Base-by-base conservation (phyloP, 2,113 vertebrate species). In the Sinocyclocheilus rhinocerous region DNA sequence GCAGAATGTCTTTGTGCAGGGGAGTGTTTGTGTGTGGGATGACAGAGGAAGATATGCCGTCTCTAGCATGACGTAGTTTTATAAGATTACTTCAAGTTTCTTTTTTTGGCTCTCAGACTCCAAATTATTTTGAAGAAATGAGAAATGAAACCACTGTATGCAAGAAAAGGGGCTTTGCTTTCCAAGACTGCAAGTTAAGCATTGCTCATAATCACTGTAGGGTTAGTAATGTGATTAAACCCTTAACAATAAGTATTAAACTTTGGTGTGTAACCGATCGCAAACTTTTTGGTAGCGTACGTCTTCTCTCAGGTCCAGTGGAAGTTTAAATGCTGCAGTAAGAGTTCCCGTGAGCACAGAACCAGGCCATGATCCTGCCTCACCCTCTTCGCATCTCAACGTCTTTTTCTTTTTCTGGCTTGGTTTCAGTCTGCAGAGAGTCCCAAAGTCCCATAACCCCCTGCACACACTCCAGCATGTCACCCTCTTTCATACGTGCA, bases 1-100 rank as follows among this genome's bases (percentile, higher is more conserved):
- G 88, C 93, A 89, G 75, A 86, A 89, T 81, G 59, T 90, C 77
- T 89, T 85, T 92, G 48, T 50, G 48, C 48, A 4, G 12, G 10
- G 12, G 12, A 50, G 48, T 50, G 48, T 50, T 50, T 50, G 48
- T 86, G 65, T 42, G 55, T 63, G 82, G 7, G 39, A n/a, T 12
- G n/a, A 24, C 72, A 52, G 52, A 77, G 65, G 15, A 59, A 42
- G 10, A 39, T 33, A 73, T 11, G 76, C 4, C n/a, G 50, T 13
- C 3, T 4, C 45, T 48, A 76, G 73, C 22, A 50, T 36, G 45
- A 48, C 45, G 11, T 3, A 48, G 45, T 12, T 48, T 48, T 12
- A 48, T 48, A 12, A 48, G 3, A 48, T 48, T 48, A 48, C 45
- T 48, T 48, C 45, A 12, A 48, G 9, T 45, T 48, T 48, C 11